Percentiles rank a stretch among this genome's conserved stretches.
Conservation (phyloP, 2,888 invertebrate genomes). For the Nymphalis urticae region DNA sequence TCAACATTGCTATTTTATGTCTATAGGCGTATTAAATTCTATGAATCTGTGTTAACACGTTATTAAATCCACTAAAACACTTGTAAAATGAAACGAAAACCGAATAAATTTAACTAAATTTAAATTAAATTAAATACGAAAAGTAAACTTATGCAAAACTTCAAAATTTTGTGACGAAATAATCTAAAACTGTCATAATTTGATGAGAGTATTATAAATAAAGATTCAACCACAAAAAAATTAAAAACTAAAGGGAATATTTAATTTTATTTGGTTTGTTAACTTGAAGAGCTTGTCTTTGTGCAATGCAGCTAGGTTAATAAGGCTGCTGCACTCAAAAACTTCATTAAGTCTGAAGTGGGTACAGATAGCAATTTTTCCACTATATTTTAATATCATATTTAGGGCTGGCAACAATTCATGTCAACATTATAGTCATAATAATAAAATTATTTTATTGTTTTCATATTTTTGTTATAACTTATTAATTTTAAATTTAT, state of each 20-base stretch:
- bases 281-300: conserved; percentile 10
- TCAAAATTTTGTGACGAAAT: no score
- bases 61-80: no score
- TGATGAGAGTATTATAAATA: neutral
- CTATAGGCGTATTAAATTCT: no score
- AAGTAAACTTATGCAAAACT: no score
- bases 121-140: no score
- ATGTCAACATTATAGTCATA: neutral
- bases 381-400: neutral
- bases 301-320: conserved; percentile 21
- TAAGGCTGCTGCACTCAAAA: conserved; percentile 21
- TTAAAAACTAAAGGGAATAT: neutral
- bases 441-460: neutral
- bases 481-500: no score
- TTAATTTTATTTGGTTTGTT: conserved; percentile 10
- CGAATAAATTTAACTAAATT: no score
- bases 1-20: no score
- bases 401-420: neutral
- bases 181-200: neutral
- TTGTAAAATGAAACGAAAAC: no score
- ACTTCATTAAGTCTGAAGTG: conserved; percentile 30
- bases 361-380: conserved; percentile 6
- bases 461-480: no score
- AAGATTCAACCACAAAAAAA: neutral
- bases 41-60: no score